Conservation (phyloP, 1,140 invertebrate genomes). For the Hyphantria cunea region DNA sequence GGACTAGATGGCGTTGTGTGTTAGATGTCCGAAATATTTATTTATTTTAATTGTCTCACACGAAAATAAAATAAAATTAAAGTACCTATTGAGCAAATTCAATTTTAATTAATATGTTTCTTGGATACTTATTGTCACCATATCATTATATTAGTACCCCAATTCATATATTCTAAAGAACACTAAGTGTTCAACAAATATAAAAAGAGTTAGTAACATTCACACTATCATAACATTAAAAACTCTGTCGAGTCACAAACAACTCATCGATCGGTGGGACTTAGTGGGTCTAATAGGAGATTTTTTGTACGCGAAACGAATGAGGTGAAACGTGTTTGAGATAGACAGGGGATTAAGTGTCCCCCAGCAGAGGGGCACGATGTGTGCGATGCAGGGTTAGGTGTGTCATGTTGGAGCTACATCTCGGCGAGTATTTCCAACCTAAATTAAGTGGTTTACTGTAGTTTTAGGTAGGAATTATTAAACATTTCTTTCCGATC, state of each 20-base stretch:
- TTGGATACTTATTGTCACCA: conserved; percentile 14
- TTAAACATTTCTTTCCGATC: background rate
- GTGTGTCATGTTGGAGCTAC: conserved; percentile 19
- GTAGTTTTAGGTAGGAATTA: conserved; percentile 3
- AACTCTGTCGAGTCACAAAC: conserved; percentile 59
- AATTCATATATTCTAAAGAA: no score
- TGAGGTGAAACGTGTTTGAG: conserved; percentile 80
- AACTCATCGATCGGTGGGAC: conserved; percentile 58
- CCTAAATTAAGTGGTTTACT: conserved; percentile 20
- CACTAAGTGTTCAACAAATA: no score
- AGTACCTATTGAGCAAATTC: background rate
- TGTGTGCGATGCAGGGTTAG: conserved; percentile 34
- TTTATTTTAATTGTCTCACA: background rate
- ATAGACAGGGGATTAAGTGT: conserved; percentile 80
- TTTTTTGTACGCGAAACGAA: conserved; percentile 78
- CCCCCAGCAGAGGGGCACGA: conserved; percentile 55
- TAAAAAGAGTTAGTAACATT: background rate
- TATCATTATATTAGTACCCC: background rate
- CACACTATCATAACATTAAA: conserved; percentile 11
- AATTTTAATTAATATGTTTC: conserved; percentile 16
- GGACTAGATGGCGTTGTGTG: no score
- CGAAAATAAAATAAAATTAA: no score
- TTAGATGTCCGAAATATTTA: no score
- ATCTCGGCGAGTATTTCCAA: conserved; percentile 8
- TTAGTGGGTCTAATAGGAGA: conserved; percentile 73